These are phyloP conservation scores for Zygaena filipendulae DNA, from an alignment of 2,888 invertebrate genomes.

Conservation along the genomic window DNA sequence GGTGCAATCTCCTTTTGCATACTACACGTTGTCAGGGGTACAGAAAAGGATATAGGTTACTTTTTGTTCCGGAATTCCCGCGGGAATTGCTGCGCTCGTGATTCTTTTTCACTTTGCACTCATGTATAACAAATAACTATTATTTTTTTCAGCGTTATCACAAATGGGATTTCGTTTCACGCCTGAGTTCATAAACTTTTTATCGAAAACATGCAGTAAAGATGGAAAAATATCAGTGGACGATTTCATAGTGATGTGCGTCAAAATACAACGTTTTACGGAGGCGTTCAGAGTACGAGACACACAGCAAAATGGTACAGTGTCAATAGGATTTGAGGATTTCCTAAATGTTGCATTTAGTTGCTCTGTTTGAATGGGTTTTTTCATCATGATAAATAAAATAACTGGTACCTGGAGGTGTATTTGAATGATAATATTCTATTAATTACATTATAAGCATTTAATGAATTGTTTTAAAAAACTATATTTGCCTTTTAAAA, in stretches of 20 bases:
- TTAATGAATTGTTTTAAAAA: too few species aligned
- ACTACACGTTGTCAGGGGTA: too few species aligned
- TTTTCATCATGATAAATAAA: slow-evolving; percentile 8
- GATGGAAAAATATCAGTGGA: slow-evolving; percentile 80
- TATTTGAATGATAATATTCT: neutral
- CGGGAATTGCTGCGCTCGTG: too few species aligned
- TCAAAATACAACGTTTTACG: slow-evolving; percentile 88
- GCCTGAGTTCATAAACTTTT: slow-evolving; percentile 78
- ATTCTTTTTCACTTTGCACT: too few species aligned
- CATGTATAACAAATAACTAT: too few species aligned
- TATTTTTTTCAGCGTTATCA: slow-evolving; percentile 74
- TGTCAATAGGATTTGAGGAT: slow-evolving; percentile 91
- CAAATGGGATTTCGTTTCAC: slow-evolving; percentile 92
- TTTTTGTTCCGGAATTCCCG: too few species aligned
- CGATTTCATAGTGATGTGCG: slow-evolving; percentile 88
- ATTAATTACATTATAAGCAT: too few species aligned
- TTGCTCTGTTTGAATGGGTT: slow-evolving; percentile 71
- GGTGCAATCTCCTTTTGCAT: too few species aligned
- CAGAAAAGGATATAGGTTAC: too few species aligned
- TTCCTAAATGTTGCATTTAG: slow-evolving; percentile 86
- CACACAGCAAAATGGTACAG: slow-evolving; percentile 81
- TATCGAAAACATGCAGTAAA: slow-evolving; percentile 73
- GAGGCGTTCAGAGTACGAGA: slow-evolving; percentile 89
- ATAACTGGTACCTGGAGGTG: slow-evolving; percentile 5
- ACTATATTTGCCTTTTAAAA: too few species aligned